Base-by-base conservation (phyloP, 2,888 invertebrate genomes). In the Metacarcinus magister region DNA sequence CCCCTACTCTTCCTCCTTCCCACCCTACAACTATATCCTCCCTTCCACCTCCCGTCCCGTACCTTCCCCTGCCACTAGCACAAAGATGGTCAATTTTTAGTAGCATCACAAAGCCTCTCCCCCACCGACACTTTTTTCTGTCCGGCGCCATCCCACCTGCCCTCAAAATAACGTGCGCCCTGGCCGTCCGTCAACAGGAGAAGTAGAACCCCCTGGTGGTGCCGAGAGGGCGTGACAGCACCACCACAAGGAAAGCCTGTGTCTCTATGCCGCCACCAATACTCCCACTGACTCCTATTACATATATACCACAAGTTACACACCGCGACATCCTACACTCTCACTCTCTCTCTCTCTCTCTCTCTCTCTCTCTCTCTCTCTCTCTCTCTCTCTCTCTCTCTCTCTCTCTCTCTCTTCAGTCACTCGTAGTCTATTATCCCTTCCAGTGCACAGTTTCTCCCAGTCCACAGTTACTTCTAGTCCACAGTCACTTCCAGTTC, bases 61-160 rank as follows among this genome's bases (percentile, higher is more conserved):
- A 23, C 67, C n/a, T n/a, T 19, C 23, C 67, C 19, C 67, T n/a
- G 67, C 7, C 67, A 67, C 67, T n/a, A n/a, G 7, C 7, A 67
- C 67, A 67, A 67, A 67, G 67, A 67, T n/a, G 67, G 67, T n/a
- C 67, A 67, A 67, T 67, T n/a, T 67, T 67, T 67, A 67, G 67
- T n/a, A 16, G 23, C 67, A 67, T 23, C 67, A 67, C 67, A 67
- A 67, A 67, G 67, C n/a, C 67, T 67, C n/a, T 67, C 67, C 23
- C 67, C 23, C 67, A 23, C n/a, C 67, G 23, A n/a, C 23, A 67
- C 67, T 67, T n/a, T 67, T 67, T 67, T n/a, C 54, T 54, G 54
- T n/a, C 19, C 23, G 67, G 67, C 67, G 67, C 67, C 67, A 67
- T 67, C 67, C 67, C 67, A 67, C 67, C 67, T 67, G 67, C n/a